A percentile compares a stretch with the other conserved stretches of the same genome.
Evolutionary conservation across 2,888 invertebrate genomes (phyloP).

Genomic region (Nomada hirtipes): DNA sequence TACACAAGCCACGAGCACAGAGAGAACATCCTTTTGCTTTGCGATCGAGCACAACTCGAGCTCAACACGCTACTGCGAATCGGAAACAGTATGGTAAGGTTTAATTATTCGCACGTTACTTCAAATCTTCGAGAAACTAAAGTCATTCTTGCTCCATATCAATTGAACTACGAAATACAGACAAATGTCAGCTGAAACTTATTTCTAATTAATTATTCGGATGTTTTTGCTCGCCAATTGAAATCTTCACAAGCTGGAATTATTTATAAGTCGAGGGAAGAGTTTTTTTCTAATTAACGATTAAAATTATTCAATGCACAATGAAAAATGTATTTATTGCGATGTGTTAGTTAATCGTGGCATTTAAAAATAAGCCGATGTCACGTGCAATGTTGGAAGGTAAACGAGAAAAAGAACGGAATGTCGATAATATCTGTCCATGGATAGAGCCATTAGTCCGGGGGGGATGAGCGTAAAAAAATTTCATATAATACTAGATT

Average conservation of each 20-base stretch:
- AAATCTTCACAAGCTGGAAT: too few relatives aligned
- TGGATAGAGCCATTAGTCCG: constrained; percentile 1
- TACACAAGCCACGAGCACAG: constrained; percentile 99
- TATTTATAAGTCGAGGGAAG: too few relatives aligned
- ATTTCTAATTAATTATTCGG: too few relatives aligned
- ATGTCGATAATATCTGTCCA: background rate
- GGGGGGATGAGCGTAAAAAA: constrained; percentile 7
- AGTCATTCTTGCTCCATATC: too few relatives aligned
- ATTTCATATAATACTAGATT: constrained; percentile 53
- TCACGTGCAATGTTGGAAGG: background rate
- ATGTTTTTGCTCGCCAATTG: too few relatives aligned
- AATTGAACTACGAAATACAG: too few relatives aligned
- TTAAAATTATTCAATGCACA: too few relatives aligned
- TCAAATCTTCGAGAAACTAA: background rate
- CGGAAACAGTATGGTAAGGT: constrained; percentile 92
- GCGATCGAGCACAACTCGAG: constrained; percentile 96
- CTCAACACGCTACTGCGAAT: constrained; percentile 95
- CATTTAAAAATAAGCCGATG: background rate
- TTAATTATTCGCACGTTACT: background rate
- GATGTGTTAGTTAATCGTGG: background rate
- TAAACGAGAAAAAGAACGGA: background rate
- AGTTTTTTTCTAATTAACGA: too few relatives aligned
- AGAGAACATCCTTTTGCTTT: constrained; percentile 95
- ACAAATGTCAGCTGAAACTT: too few relatives aligned
- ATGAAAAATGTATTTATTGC: background rate